Evolutionary conservation across 2,888 invertebrate genomes (phyloP), one percentile per base, ranked within the genome.

Genomic region (Plutella xylostella): DNA sequence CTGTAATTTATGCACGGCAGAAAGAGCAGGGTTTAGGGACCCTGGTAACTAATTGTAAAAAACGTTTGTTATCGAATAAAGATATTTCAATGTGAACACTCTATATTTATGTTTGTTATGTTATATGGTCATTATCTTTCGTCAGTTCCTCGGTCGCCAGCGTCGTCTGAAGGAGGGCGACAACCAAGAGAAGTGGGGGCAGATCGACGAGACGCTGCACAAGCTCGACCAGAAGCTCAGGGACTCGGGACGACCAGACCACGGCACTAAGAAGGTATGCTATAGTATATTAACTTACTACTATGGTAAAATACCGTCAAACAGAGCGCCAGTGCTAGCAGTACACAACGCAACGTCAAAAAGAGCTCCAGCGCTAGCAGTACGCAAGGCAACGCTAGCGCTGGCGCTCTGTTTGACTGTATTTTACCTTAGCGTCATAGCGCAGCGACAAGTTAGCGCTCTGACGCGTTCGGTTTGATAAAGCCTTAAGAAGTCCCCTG

Each of bases 261-360:
- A 72, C 46, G 80, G 80, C 46, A 78, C 80, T 20, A 77, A 72
- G 44, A 95, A 85, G 94, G 95, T 61, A 88, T 87, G 55, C 21
- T n/a, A 7, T 5, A 19, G 17, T 21, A n/a, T 17, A 35, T 4
- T 5, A 4, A 7, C n/a, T 31, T 31, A n/a, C 7, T 31, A 15
- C 41, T 30, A 28, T n/a, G 15, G 4, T 25, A 19, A 3, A 30
- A 7, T 15, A 20, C 6, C 43, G 20, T n/a, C 12, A 12, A 31
- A 12, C 31, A 11, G 31, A 4, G 31, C 11, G 6, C 25, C 25
- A 25, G 9, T 25, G 9, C 25, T 11, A 37, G 25, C 28, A 20
- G n/a, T n/a, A n/a, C n/a, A n/a, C n/a, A n/a, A n/a, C n/a, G n/a
- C n/a, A n/a, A n/a, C n/a, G n/a, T n/a, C n/a, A n/a, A n/a, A n/a